These are phyloP conservation scores for Monochamus saltuarius DNA, from an alignment of 1,140 invertebrate genomes.

Conservation along the genomic window DNA sequence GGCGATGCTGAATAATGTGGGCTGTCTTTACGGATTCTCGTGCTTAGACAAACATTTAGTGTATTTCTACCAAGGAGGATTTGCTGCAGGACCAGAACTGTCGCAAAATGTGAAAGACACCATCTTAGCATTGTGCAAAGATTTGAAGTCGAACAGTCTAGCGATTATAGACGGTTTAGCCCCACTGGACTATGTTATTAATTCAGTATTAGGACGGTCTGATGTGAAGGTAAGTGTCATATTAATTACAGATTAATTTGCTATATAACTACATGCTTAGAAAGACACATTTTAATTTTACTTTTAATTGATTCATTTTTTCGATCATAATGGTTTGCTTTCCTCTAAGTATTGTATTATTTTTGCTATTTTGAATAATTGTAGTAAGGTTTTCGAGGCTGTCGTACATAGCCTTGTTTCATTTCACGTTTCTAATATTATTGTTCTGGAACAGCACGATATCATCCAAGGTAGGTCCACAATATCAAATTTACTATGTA, in stretches of 20 bases:
- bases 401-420: no score
- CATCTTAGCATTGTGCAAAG: slow-evolving; percentile 69
- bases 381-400: no score
- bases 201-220: slow-evolving; percentile 80
- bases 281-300: no score
- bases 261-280: no score
- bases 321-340: no score
- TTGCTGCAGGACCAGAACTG: slow-evolving; percentile 48
- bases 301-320: no score
- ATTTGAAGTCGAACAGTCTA: slow-evolving; percentile 75
- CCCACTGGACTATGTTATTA: slow-evolving; percentile 83
- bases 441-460: no score
- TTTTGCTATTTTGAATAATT: no score
- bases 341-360: no score
- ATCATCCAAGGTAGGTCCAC: no score
- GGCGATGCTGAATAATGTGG: slow-evolving; percentile 63
- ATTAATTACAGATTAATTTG: background rate
- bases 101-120: slow-evolving; percentile 60
- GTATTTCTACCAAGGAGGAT: slow-evolving; percentile 48
- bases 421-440: no score
- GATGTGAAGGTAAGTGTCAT: slow-evolving; percentile 73
- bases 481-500: no score
- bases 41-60: slow-evolving; percentile 72
- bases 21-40: slow-evolving; percentile 71
- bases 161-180: slow-evolving; percentile 81